Base-by-base conservation (phyloP, 2,888 invertebrate genomes). In the Diabrotica balteata region DNA sequence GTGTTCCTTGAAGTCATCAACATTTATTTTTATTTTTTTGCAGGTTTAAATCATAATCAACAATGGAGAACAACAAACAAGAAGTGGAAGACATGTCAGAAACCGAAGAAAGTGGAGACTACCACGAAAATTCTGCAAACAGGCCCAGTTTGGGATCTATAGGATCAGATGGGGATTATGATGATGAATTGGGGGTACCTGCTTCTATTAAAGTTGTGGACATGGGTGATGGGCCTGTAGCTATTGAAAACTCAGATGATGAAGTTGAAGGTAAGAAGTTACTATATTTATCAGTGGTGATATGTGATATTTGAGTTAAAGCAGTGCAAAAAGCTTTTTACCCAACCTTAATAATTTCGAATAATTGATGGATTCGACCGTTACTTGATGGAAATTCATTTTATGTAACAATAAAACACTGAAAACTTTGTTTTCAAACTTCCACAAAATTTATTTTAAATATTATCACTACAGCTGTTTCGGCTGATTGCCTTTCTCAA, bases 181-280 rank as follows among this genome's bases (percentile, higher is more conserved):
- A 94, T 81, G 93, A 94, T 81, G 90, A 90, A 75, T 85, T 94
- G 46, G 92, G 89, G 11, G 90, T 94, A 74, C 93, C 93, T 1
- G 92, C 92, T 79, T 91, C 91, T 7, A 86, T 93, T 53, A 91
- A 90, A 11, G 88, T 91, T 57, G 86, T 90, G 50, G 89, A 90
- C 43, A 82, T 86, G 52, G 84, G 86, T 61, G 87, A 86, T 51
- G 86, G 86, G 64, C 86, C 86, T 9, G 84, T 87, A 8, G 86
- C 88, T 54, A 85, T 87, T 64, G 85, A 85, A 72, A 77, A 78
- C 66, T 80, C 80, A 58, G 79, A 79, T 70, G 82, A 82, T 65
- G 77, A 78, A 57, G 68, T 76, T 71, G 76, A 80, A 72, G 72
- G 80, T 73, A 74, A 63, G 46, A 62, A 8, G 10, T 43, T 46